These are phyloP conservation scores for Pocillopora verrucosa DNA, from an alignment of 64 coral and sea anemone genomes.

Conservation along the genomic window DNA sequence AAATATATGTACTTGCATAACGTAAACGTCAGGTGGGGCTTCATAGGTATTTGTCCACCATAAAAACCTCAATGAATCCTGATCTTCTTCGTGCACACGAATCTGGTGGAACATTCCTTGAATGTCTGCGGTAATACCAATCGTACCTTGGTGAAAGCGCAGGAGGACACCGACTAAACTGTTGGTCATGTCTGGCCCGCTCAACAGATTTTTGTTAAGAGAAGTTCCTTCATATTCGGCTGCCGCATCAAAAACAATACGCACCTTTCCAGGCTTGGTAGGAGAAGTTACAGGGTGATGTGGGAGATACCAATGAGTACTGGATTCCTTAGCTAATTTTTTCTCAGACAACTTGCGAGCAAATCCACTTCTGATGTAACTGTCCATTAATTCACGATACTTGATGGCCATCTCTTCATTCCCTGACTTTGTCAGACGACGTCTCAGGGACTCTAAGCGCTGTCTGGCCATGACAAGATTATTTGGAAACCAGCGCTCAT, in stretches of 20 bases:
- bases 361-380: conserved; percentile 41
- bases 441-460: conserved; percentile 27
- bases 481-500: conserved; percentile 31
- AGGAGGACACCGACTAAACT: conserved; percentile 56
- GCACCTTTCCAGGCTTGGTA: conserved; percentile 61
- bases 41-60: conserved; percentile 62
- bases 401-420: conserved; percentile 53
- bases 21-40: conserved; percentile 33
- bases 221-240: conserved; percentile 36
- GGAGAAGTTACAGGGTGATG: conserved; percentile 30
- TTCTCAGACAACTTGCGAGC: conserved; percentile 21
- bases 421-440: conserved; percentile 2
- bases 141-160: conserved; percentile 36
- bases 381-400: conserved; percentile 43
- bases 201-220: conserved; percentile 56
- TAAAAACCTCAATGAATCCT: conserved; percentile 59
- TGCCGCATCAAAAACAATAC: conserved; percentile 51
- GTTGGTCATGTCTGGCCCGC: conserved; percentile 65
- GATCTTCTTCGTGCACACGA: conserved; percentile 36
- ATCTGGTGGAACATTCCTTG: conserved; percentile 74
- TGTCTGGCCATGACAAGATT: conserved; percentile 29
- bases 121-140: conserved; percentile 48
- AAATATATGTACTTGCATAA: conserved; percentile 63
- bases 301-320: conserved; percentile 37
- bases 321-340: neutral